A percentile compares a stretch with the other conserved stretches of the same genome.
These are phyloP conservation scores for Hipparchia semele DNA, from an alignment of 2,888 invertebrate species.

Conservation along the genomic window DNA sequence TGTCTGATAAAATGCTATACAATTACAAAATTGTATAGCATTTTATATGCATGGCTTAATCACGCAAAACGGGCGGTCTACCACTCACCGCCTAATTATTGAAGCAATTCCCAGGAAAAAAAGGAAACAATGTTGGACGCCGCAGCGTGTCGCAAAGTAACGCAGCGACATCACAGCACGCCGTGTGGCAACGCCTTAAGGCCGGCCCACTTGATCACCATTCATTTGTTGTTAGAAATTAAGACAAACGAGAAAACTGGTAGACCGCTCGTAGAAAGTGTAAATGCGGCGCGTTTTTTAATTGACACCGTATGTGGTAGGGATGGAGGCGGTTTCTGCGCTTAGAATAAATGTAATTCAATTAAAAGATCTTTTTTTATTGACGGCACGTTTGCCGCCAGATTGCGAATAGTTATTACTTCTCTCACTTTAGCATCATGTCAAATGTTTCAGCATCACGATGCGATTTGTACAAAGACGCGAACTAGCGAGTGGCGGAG, in stretches of 20 bases:
- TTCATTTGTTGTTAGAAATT: constrained; percentile 48
- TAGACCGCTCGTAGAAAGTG: constrained; percentile 44
- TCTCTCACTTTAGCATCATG: not conserved
- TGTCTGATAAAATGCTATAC: no score
- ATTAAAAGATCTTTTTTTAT: constrained; percentile 26
- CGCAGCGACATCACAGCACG: no score
- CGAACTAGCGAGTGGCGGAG: no score
- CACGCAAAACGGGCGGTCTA: no score
- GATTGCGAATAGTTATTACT: not conserved
- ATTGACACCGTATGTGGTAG: constrained; percentile 38
- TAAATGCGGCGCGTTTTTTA: constrained; percentile 43
- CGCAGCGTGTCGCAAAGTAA: no score
- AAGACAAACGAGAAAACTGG: constrained; percentile 46
- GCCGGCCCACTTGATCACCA: constrained; percentile 37
- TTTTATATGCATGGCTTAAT: no score
- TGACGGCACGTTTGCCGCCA: not conserved
- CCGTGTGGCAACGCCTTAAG: not conserved
- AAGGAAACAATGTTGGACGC: no score
- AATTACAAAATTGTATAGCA: no score
- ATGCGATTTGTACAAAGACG: no score
- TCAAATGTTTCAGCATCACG: no score
- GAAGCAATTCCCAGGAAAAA: no score
- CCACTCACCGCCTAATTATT: no score
- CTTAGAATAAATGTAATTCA: constrained; percentile 35
- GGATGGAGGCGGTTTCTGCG: constrained; percentile 24